Percentiles rank a stretch among this genome's conserved stretches.
phyloP scores from a whole-genome alignment of 2,888 invertebrate species.

The Cecidostiba fungosa region DNA sequence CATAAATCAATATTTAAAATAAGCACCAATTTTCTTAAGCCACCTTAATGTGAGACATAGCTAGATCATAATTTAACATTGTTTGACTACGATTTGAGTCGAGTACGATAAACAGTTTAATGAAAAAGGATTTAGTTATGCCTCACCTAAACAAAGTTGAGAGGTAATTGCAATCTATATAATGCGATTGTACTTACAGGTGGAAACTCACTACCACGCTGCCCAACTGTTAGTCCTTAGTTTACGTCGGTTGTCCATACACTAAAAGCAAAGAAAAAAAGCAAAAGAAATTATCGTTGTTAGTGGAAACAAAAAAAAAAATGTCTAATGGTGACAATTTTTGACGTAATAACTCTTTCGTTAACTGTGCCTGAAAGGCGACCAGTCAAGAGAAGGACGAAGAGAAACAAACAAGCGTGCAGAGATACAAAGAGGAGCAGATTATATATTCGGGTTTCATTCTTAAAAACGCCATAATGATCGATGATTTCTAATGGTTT shows the following conservation, averaged over 20 bases:
- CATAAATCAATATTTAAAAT: neutral
- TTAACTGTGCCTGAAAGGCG: constrained; percentile 71
- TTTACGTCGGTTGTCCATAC: constrained; percentile 79
- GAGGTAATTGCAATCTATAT: constrained; percentile 47
- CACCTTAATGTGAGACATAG: constrained; percentile 3
- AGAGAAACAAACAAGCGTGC: constrained; percentile 66
- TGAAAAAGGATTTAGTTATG: neutral
- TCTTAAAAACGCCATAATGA: constrained; percentile 68
- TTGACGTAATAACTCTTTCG: constrained; percentile 75
- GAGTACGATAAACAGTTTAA: neutral
- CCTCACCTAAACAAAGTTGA: neutral
- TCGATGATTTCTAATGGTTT: constrained; percentile 76
- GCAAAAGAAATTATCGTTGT: constrained; percentile 75
- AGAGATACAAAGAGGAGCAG: constrained; percentile 60
- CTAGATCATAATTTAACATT: constrained; percentile 1
- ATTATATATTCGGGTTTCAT: constrained; percentile 64
- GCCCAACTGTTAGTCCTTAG: constrained; percentile 79
- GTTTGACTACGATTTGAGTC: neutral
- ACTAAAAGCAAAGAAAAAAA: constrained; percentile 73
- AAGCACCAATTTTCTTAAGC: neutral
- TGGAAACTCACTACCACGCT: constrained; percentile 78
- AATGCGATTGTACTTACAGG: constrained; percentile 71
- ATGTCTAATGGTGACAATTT: constrained; percentile 74
- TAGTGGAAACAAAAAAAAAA: constrained; percentile 73
- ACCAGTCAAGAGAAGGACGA: constrained; percentile 66